Evolutionary conservation across 2,113 vertebrate species (phyloP), one percentile per base, ranked within the genome.

Genomic region (Ochotona princeps): DNA sequence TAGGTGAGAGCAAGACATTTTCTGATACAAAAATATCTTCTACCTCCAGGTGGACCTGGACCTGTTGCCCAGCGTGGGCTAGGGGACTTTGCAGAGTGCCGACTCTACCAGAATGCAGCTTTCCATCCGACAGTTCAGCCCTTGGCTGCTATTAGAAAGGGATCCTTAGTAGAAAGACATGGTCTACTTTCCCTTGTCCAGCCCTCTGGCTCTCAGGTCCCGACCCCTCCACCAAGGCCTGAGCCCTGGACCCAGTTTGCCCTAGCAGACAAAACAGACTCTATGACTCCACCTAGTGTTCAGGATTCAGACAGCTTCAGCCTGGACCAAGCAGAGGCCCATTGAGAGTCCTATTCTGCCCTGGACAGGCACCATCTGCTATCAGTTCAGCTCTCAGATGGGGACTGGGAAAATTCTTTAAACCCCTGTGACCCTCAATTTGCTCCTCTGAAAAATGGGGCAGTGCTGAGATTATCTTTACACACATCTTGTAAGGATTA

Each of bases 71-170:
- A 25, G 38, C 38, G 38, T 44, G 6, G 6, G 5, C n/a, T 67
- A 8, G 25, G 23, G 0, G 23, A 67, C 51, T 9, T 47, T 61
- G 61, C 1, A 4, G 15, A 1, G 6, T 0, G 15, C 54, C 54
- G 47, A 66, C 18, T 32, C n/a, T 65, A 74, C 25, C 32, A 73
- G 47, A 49, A 35, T 13, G 21, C 1, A 10, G 47, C 38, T 81
- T n/a, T 13, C 28, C 21, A 8, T 28, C 13, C 17, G 60, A 72
- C 0, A 25, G 28, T n/a, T 32, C 44, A 20, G 26, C n/a, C 28
- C 15, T 7, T 1, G 3, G 3, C 30, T 57, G 47, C n/a, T 17
- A 28, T 15, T 35, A 47, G 65, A 23, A 1, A 18, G 35, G 87
- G 66, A 17, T 30, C 44, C 61, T 32, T 28, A 21, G 15, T 17